These are phyloP conservation scores for Dinocampus coccinellae DNA, from an alignment of 2,888 invertebrate genomes.

Conservation along the genomic window DNA sequence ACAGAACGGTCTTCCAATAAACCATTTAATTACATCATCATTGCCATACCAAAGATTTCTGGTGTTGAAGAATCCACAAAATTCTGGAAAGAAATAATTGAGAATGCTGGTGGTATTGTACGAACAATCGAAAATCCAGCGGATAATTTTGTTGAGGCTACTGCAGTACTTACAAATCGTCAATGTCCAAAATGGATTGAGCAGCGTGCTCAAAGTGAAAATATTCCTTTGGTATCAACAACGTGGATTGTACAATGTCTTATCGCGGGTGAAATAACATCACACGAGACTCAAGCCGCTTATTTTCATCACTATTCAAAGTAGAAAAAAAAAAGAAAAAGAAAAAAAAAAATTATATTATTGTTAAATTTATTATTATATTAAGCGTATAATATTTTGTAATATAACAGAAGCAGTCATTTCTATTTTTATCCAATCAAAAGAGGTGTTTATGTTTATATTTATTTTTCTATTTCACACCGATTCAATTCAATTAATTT, in stretches of 20 bases:
- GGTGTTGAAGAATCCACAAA: conserved; percentile 71
- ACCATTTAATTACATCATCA: conserved; percentile 57
- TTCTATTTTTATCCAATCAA: not conserved
- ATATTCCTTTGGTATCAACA: conserved; percentile 77
- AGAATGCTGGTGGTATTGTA: conserved; percentile 71
- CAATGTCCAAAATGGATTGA: conserved; percentile 74
- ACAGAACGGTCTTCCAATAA: conserved; percentile 55
- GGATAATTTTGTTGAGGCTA: conserved; percentile 52
- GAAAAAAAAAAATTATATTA: not conserved
- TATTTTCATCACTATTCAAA: conserved; percentile 72
- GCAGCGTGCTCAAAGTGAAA: conserved; percentile 72
- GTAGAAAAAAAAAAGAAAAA: too few species aligned
- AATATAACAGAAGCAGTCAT: not conserved
- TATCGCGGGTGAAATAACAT: conserved; percentile 73
- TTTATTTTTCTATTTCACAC: not conserved
- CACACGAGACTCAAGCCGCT: conserved; percentile 71
- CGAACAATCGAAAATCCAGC: conserved; percentile 53
- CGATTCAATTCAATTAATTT: not conserved
- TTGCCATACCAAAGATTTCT: conserved; percentile 61
- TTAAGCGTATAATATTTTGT: not conserved
- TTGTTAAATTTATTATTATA: not conserved
- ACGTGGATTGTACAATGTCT: conserved; percentile 80
- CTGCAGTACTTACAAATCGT: conserved; percentile 75
- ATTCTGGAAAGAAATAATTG: conserved; percentile 76
- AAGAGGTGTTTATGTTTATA: not conserved